These are phyloP conservation scores for Carcinoscorpius rotundicauda DNA, from an alignment of 1,140 invertebrate genomes.

Conservation along the genomic window DNA sequence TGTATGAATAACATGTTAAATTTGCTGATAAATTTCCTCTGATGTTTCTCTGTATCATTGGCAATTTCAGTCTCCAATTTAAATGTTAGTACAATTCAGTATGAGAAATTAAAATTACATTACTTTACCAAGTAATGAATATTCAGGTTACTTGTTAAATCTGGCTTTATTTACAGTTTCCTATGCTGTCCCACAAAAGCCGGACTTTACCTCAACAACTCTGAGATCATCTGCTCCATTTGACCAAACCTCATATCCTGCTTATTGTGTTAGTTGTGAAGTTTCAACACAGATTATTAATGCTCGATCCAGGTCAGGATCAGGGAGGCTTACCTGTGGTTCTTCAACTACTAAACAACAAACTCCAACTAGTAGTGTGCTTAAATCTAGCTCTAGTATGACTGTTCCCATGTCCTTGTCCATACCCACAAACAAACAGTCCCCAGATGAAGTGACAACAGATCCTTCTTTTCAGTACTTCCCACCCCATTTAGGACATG, in stretches of 20 bases:
- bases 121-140: too few species aligned
- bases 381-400: constrained; percentile 35
- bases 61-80: too few species aligned
- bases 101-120: too few species aligned
- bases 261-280: constrained; percentile 33
- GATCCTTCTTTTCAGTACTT: constrained; percentile 16
- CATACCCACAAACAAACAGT: constrained; percentile 6
- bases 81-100: too few species aligned
- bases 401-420: constrained; percentile 32
- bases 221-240: constrained; percentile 14
- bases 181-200: too few species aligned
- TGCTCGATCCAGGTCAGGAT: constrained; percentile 32
- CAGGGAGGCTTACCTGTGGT: constrained; percentile 20
- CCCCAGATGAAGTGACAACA: constrained; percentile 14
- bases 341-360: too few species aligned
- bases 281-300: constrained; percentile 32
- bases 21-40: too few species aligned
- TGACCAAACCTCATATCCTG: constrained; percentile 16
- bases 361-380: constrained; percentile 25
- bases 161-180: too few species aligned
- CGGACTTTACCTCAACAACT: too few species aligned
- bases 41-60: too few species aligned
- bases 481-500: background rate
- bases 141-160: too few species aligned
- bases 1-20: too few species aligned